These are phyloP conservation scores for Scaptomyza parva DNA, from an alignment of 2,888 invertebrate species.

Conservation along the genomic window DNA sequence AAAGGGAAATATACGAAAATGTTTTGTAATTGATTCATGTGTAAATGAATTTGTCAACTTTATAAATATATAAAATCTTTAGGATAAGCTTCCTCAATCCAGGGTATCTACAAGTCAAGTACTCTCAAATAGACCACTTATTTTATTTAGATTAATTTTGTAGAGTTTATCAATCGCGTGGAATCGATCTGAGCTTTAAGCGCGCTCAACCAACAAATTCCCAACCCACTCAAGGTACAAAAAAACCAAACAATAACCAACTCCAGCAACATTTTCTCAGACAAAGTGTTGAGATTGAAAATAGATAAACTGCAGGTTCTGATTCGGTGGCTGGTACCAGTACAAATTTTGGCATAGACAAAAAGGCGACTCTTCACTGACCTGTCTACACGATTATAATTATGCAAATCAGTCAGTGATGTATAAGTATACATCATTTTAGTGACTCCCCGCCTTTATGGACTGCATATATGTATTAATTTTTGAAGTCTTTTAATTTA, in stretches of 20 bases:
- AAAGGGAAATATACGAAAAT: too few species aligned
- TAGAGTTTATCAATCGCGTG: constrained; percentile 51
- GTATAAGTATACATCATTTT: constrained; percentile 59
- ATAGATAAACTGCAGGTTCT: constrained; percentile 29
- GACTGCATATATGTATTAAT: constrained; percentile 46
- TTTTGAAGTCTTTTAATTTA: constrained; percentile 35
- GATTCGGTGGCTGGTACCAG: constrained; percentile 1
- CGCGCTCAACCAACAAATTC: constrained; percentile 42
- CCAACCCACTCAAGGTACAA: constrained; percentile 19
- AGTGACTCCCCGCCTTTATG: constrained; percentile 36
- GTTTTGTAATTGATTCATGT: too few species aligned
- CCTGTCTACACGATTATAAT: constrained; percentile 61
- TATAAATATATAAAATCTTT: too few species aligned
- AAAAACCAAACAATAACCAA: constrained; percentile 31
- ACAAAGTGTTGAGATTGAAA: constrained; percentile 34
- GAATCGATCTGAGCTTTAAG: constrained; percentile 54
- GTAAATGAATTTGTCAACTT: too few species aligned
- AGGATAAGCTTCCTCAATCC: background rate
- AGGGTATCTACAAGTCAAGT: background rate
- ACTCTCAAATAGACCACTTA: background rate
- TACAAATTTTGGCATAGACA: constrained; percentile 40
- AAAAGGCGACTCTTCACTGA: constrained; percentile 32
- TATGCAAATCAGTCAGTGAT: constrained; percentile 68
- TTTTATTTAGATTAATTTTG: constrained; percentile 17
- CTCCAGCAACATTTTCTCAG: constrained; percentile 26